phyloP scores from a whole-genome alignment of 92 coral and sea anemone genomes.

The Palythoa heliodiscus region DNA sequence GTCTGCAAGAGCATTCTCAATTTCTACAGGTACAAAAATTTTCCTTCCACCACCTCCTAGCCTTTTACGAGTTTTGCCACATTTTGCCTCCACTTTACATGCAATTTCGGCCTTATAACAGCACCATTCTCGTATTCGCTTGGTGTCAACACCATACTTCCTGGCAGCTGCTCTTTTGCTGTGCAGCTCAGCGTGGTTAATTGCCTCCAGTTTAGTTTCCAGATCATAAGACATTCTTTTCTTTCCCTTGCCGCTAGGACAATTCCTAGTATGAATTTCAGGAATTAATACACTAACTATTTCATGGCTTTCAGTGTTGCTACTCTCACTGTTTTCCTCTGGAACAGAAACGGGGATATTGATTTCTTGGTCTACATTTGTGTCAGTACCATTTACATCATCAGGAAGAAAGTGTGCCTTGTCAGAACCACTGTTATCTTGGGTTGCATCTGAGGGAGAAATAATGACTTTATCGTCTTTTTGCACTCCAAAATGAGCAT shows the following conservation, averaged over 20 bases:
- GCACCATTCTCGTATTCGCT: conserved; percentile 46
- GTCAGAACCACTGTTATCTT: neutral
- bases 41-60: conserved; percentile 43
- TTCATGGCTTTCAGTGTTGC: neutral
- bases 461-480: neutral
- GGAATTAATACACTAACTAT: conserved; percentile 19
- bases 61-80: conserved; percentile 32
- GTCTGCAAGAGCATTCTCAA: conserved; percentile 15
- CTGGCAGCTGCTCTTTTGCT: conserved; percentile 42
- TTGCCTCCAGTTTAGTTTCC: conserved; percentile 38
- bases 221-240: conserved; percentile 46
- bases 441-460: neutral
- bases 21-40: conserved; percentile 27
- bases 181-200: conserved; percentile 19
- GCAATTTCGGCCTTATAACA: conserved; percentile 45
- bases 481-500: neutral
- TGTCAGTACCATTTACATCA: neutral
- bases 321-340: neutral
- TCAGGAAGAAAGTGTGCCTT: neutral
- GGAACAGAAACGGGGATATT: neutral
- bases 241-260: conserved; percentile 42
- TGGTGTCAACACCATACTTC: conserved; percentile 39
- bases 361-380: neutral
- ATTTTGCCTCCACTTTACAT: conserved; percentile 23
- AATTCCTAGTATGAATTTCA: neutral